Evolutionary conservation across 2,888 invertebrate species (phyloP), one percentile per base, ranked within the genome.

Genomic region (Agonum fuliginosum): DNA sequence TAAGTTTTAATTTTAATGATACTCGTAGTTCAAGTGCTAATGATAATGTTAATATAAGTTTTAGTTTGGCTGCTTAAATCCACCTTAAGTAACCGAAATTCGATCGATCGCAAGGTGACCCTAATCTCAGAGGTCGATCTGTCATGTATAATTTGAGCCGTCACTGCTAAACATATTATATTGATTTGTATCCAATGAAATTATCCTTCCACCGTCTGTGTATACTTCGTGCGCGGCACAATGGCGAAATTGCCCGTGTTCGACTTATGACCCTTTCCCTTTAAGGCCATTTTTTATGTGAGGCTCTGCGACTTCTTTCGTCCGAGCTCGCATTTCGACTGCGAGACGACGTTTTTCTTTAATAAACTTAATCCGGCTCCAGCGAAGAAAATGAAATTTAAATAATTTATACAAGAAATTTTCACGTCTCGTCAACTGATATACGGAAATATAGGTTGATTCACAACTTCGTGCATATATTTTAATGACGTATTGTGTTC

Each of bases 61-160:
- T n/a, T n/a, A n/a, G n/a, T n/a, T n/a, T n/a, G n/a, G n/a, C n/a
- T n/a, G n/a, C n/a, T n/a, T n/a, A n/a, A n/a, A n/a, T n/a, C n/a
- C n/a, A n/a, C n/a, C n/a, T n/a, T n/a, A n/a, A 41, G 67, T 34
- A 30, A 67, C 17, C 48, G 17, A 48, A 19, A 48, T 48, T 20
- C 19, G 54, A 54, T 54, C 24, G 54, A 54, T 54, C 24, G 2
- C 10, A 20, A 20, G 48, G 22, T 54, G 54, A 54, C 54, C 54
- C 22, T 54, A 24, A 54, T 54, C 54, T 24, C 54, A n/a, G 54
- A n/a, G n/a, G 54, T 54, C 54, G 22, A 22, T 54, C 54, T 54
- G 54, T 54, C 54, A 54, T 54, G 24, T 54, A 54, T 54, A 54
- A 54, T 54, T 54, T 24, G 24, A 24, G 54, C 54, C 54, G 24